Base-by-base conservation (phyloP, 2,113 vertebrate genomes). In the Otolemur garnettii region DNA sequence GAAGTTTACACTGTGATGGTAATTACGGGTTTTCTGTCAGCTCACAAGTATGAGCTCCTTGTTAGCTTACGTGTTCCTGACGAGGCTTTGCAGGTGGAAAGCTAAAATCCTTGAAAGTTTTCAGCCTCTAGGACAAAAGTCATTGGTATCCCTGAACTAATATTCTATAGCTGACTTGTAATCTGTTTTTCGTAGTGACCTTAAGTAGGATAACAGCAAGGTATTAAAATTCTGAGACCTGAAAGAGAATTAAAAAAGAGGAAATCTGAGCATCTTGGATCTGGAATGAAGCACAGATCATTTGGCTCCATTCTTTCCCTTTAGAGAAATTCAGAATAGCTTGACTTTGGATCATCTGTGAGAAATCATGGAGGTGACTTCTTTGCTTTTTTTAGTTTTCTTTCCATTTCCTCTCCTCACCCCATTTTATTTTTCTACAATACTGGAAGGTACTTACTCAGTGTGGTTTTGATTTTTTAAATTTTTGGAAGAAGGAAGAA, bases 11-110 rank as follows among this genome's bases (percentile, higher is more conserved):
- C 22, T 69, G 12, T 64, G 91, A 85, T 85, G 79, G 90, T 83
- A 94, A 96, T 94, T 96, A 91, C 81, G 38, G 90, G 42, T 81
- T 91, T 79, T 71, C 74, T 68, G 62, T 90, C n/a, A 95, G 19
- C 30, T 71, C 72, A 88, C 60, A 93, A 45, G 53, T 42, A 57
- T 79, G 75, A 91, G 55, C 69, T 85, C 13, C 68, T 89, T 42
- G 19, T 68, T 94, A 57, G 35, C 4, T n/a, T 80, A 71, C 4
- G 0, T 74, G 55, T 24, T 92, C 33, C 71, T 5, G 33, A 79
- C 18, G 42, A 42, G 74, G 72, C 38, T 82, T 81, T 75, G 78
- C 60, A 69, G 72, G 57, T 15, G 62, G 71, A 62, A 72, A 78
- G 71, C 19, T 45, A 50, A 71, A 7, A 18, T 10, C 42, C 21